Base-by-base conservation (phyloP, 1,140 invertebrate species). In the Macrobrachium nipponense region DNA sequence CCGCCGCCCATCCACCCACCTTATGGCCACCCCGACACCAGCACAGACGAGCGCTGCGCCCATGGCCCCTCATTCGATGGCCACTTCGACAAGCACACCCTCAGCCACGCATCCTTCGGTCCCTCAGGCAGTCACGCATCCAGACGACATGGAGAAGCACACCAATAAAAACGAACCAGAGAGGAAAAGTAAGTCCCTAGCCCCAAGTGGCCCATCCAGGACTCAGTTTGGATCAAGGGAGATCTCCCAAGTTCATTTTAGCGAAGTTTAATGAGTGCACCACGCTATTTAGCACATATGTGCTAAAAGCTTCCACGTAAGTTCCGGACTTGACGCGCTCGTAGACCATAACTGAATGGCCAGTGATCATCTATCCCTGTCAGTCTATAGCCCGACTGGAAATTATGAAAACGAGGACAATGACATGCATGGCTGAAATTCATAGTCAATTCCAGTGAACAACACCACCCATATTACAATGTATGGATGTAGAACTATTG, bases 131-230 rank as follows among this genome's bases (percentile, higher is more conserved):
- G 23, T 70, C 17, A 14, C 18, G 2, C 80, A 83, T 36, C n/a
- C 70, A 6, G 80, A 83, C 11, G 77, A 87, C 36, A 66, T 59
- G 58, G 80, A 85, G n/a, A 79, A 83, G 44, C 58, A 75, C 18
- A 72, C 14, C 66, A 72, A n/a, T n/a, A 83, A 83, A 70, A 51
- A 14, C 51, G 78, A 83, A 51, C 87, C 82, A 51, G 78, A 85
- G 20, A 82, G 87, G 61, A 87, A 51, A 51, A 51, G 51, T 51
- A 7, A 51, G n/a, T n/a, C n/a, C n/a, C n/a, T n/a, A n/a, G n/a
- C n/a, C n/a, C n/a, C n/a, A n/a, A n/a, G 51, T 51, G 51, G 51
- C 8, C 7, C 5, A 6, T 51, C 12, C 8, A n/a, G 51, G 51
- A 12, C 12, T 2, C 51, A 51, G 12, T 51, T 51, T 51, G 51